These are phyloP conservation scores for Anas platyrhynchos DNA, from an alignment of 2,113 vertebrate genomes.

Conservation along the genomic window DNA sequence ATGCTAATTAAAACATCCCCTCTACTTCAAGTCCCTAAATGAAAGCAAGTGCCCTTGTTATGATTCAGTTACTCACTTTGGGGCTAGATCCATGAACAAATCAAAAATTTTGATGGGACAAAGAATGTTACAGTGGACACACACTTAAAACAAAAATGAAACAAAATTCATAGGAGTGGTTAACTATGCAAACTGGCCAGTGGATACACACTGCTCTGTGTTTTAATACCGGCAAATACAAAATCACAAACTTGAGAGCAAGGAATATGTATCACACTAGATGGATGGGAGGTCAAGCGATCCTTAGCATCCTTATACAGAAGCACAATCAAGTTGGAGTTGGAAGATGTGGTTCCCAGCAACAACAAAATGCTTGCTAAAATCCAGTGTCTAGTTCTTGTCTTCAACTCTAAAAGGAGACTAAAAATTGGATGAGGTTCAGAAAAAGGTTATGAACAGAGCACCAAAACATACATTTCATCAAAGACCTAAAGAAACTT, in stretches of 20 bases:
- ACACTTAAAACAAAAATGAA: not conserved
- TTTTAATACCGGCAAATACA: not conserved
- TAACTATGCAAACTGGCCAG: not conserved
- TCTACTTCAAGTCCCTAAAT: not conserved
- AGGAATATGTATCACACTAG: not conserved
- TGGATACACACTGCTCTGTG: not conserved
- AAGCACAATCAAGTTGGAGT: not conserved
- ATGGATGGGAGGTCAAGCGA: not conserved
- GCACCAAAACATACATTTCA: not conserved
- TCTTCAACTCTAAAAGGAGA: not conserved
- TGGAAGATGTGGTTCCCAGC: not conserved
- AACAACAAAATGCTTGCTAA: not conserved
- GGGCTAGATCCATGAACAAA: not conserved
- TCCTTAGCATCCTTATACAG: not conserved
- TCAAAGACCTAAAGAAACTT: not conserved
- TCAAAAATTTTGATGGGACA: not conserved
- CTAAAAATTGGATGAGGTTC: not conserved
- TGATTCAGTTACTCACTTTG: not conserved
- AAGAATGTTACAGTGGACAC: not conserved
- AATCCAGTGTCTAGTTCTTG: not conserved
- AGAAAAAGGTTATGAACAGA: not conserved
- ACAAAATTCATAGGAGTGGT: not conserved
- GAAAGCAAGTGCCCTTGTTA: not conserved
- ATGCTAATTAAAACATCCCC: not conserved
- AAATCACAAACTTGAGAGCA: not conserved